Base-by-base conservation (phyloP, 2,113 vertebrate genomes). In the Oreocharis arfaki region DNA sequence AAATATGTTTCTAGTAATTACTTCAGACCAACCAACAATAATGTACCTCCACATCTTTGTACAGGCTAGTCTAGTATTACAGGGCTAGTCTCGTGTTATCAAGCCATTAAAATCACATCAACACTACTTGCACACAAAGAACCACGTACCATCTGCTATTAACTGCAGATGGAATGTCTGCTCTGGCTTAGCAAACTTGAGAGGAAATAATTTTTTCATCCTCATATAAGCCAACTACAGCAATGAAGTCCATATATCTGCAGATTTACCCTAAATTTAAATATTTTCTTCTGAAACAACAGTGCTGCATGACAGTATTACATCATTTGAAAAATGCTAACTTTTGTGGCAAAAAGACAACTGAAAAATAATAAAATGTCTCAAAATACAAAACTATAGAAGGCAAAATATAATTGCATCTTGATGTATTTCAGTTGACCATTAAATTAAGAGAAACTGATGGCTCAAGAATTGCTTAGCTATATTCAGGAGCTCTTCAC, bases 81-180 rank as follows among this genome's bases (percentile, higher is more conserved):
- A 95, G 42, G 37, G 69, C 60, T 85, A 84, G 17, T 33, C 74
- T 77, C 73, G 95, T 90, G 90, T 81, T 44, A 95, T 46, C 53
- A 64, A 90, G 65, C 16, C 59, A 89, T 83, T 94, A 96, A 96
- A 97, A 96, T 84, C 63, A 92, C 75, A 73, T 70, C 78, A 65
- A 50, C 79, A 30, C 27, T 10, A 2, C 18, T 76, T 33, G 35
- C 32, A 46, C 61, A 75, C 30, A 70, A 16, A 97, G 20, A 95
- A 90, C 37, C 86, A 87, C 46, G 75, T 78, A 73, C 71, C 92
- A 96, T 47, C 57, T 90, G 39, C 59, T 69, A 22, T 67, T 91
- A 16, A 42, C 87, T 96, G 26, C 46, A 90, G 59, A 85, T n/a
- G 20, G 18, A 93, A 96, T 0, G 7, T 71, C 74, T 55, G 68